Base-by-base conservation (phyloP, 37 sponge, comb jelly and placozoan species). In the Halichondria panicea region DNA sequence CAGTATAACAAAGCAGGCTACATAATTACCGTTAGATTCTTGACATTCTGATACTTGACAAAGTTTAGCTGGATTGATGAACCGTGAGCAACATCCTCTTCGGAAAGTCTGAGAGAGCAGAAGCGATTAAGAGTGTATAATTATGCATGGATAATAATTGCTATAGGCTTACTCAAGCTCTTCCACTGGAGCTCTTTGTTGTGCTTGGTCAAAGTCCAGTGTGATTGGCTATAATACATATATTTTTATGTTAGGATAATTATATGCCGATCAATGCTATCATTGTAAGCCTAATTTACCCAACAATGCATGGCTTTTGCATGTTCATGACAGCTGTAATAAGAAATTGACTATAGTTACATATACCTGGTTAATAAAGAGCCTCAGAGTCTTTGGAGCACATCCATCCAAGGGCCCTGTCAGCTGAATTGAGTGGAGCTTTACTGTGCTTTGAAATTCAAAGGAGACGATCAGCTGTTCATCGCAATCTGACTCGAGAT, bases 311-410 rank as follows among this genome's bases (percentile, higher is more conserved):
- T n/a, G n/a, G n/a, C n/a, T n/a, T n/a, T n/a, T n/a, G n/a, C n/a
- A n/a, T n/a, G n/a, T n/a, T n/a, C n/a, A n/a, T n/a, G n/a, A n/a
- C n/a, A n/a, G n/a, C n/a, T n/a, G n/a, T n/a, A n/a, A n/a, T n/a
- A n/a, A n/a, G n/a, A n/a, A n/a, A n/a, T n/a, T n/a, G n/a, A n/a
- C n/a, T n/a, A n/a, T n/a, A n/a, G n/a, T n/a, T n/a, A n/a, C n/a
- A n/a, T n/a, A n/a, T n/a, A n/a, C n/a, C n/a, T 88, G 87, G 68
- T 97, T 97, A 32, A 87, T 86, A 66, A 97, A 97, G n/a, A 97
- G 35, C 43, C 78, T 89, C 1, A 97, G 78, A 44, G 83, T 89
- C 72, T 92, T 94, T 3, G 98, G 98, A 46, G 95, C 92, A 45
- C 67, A 43, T 1, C n/a, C 87, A 64, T 84, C 76, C 28, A 43